Evolutionary conservation across 92 coral and sea anemone genomes (phyloP), one percentile per base, ranked within the genome.

Genomic region (Anthopleura xanthogrammica): DNA sequence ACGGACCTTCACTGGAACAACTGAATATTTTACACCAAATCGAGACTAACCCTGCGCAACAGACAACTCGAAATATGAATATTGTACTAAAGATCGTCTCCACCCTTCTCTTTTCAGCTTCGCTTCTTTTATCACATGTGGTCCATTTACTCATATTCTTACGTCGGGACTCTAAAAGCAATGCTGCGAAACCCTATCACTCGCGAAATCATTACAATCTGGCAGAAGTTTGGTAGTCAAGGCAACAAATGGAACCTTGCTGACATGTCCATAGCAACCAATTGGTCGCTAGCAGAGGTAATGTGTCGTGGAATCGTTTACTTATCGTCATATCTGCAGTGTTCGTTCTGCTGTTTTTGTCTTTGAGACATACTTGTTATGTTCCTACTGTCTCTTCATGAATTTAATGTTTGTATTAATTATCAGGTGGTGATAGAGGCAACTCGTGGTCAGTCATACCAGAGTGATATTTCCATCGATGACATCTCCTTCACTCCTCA

Each of bases 241-340:
- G 94, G 92, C 42, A 56, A 82, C 92, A 78, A 24, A 52, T 91
- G 94, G 94, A 56, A 72, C 40, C 62, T 91, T 29, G 94, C 92
- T 39, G 65, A 66, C 41, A 88, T 91, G 14, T 76, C 92, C 70
- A 83, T 91, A 60, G 84, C 79, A 40, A 83, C 94, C 24, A 57
- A 83, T 16, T 91, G 88, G 94, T 77, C 90, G 13, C 89, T 91
- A 40, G 48, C 94, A 4, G 91, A 91, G 90, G 94, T 91, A 85
- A 85, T 23, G 46, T 20, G 29, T 77, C 12, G 40, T 43, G 19
- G 12, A 46, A 13, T 46, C 50, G 50, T 46, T 46, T 46, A 46
- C 50, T 46, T 46, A 46, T 46, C 50, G 50, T 5, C 50, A 46
- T 46, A 0, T 46, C 50, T 46, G 50, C 50, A 46, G 50, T 46